Percentiles rank a stretch among this genome's conserved stretches.
Evolutionary conservation across 2,113 vertebrate species (phyloP).

Genomic region (Tichodroma muraria): DNA sequence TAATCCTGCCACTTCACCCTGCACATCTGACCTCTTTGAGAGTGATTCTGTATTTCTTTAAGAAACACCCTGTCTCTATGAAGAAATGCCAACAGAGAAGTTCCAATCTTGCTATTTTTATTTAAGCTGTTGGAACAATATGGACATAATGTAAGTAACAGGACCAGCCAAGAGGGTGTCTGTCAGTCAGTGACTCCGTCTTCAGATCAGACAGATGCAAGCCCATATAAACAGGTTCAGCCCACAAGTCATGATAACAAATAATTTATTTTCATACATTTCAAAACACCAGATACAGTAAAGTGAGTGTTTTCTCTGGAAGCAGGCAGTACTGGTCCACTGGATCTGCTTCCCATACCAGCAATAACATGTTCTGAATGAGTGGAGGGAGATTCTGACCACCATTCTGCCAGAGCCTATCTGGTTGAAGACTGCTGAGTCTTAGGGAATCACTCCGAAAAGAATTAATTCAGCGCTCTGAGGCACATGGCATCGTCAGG

Average conservation of each 20-base stretch:
- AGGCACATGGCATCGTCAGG: background rate
- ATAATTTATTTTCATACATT: conserved; percentile 43
- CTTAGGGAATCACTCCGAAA: background rate
- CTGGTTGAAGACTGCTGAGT: background rate
- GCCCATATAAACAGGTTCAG: conserved; percentile 44
- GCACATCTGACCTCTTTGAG: conserved; percentile 27
- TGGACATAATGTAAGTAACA: conserved; percentile 27
- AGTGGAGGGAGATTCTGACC: conserved; percentile 21
- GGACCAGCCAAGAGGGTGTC: conserved; percentile 26
- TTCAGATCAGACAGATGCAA: conserved; percentile 49
- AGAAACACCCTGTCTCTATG: conserved; percentile 38
- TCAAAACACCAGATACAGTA: conserved; percentile 38
- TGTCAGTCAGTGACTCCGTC: conserved; percentile 50
- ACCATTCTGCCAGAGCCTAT: background rate
- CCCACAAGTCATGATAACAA: conserved; percentile 53
- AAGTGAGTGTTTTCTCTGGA: conserved; percentile 45
- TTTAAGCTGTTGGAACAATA: conserved; percentile 39
- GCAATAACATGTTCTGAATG: conserved; percentile 21
- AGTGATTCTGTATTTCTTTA: conserved; percentile 48
- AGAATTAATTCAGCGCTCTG: background rate
- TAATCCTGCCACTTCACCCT: conserved; percentile 5
- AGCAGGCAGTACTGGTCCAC: background rate
- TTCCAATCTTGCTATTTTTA: conserved; percentile 45
- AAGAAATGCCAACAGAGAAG: conserved; percentile 45
- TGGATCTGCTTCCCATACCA: conserved; percentile 19